Evolutionary conservation across 2,113 vertebrate species (phyloP), one percentile per base, ranked within the genome.

Genomic region (Ptychochromis oligacanthus): DNA sequence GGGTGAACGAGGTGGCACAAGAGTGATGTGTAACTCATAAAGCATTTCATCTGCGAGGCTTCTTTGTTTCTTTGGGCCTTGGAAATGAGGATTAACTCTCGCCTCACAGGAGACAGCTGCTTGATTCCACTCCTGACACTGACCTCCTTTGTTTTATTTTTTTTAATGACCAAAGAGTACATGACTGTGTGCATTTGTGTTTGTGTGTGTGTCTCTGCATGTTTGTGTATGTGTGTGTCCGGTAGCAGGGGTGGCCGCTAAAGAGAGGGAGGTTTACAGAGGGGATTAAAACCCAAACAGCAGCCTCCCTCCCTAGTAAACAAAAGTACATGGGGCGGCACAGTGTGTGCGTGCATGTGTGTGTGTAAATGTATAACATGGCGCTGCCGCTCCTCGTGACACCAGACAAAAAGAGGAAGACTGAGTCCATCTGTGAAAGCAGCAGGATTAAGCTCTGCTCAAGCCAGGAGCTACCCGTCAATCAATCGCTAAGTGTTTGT

Each of bases 121-220:
- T 92, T 92, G 93, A 84, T 91, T 87, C 82, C 65, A 58, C 54
- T 43, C 81, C 70, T 88, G 81, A 91, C 88, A 94, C 90, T 93
- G 93, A 94, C 94, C 93, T 94, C 92, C 91, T 93, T 95, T 95
- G 93, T 93, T 93, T 95, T 95, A 93, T 93, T 70, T 70, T 90
- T 88, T 92, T 81, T 89, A 93, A 93, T 92, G 90, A 88, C 89
- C 81, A 91, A 91, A 89, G 84, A 86, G 67, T 83, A 81, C 81
- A 87, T 88, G 91, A 55, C 15, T 77, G 85, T 70, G 79, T 89
- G 70, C 10, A n/a, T 72, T 3, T 88, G 46, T 83, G 58, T 34
- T 34, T 76, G 43, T 62, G 28, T 80, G 74, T 43, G 40, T 20
- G 22, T 43, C 11, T 46, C 17, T 18, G 2, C 18, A 17, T 18